A percentile compares a stretch with the other conserved stretches of the same genome.
Evolutionary conservation across 2,888 invertebrate genomes (phyloP).

Genomic region (Empis livida): DNA sequence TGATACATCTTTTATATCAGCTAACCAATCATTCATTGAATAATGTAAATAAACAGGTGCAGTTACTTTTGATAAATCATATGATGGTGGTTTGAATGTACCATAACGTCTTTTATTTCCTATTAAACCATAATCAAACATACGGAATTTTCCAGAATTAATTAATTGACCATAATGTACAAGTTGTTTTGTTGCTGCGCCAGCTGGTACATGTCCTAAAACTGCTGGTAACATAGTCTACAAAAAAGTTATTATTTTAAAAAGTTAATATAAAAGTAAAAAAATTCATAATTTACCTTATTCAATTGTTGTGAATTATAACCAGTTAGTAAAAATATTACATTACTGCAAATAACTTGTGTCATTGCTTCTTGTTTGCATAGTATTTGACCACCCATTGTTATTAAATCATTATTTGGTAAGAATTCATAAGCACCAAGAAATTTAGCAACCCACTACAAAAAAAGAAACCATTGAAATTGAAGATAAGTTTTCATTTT

Average conservation of each 20-base stretch:
- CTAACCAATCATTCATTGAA: constrained; percentile 45
- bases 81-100: constrained; percentile 25
- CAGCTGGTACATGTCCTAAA: constrained; percentile 41
- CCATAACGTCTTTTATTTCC: constrained; percentile 26
- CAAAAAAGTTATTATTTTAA: too few species aligned
- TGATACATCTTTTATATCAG: constrained; percentile 39
- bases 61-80: constrained; percentile 25
- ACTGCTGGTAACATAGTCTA: constrained; percentile 43
- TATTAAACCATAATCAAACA: constrained; percentile 26
- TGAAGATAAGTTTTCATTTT: too few species aligned
- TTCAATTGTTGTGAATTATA: constrained; percentile 44
- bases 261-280: too few species aligned
- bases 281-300: constrained; percentile 29
- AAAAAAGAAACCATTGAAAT: neutral
- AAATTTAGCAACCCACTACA: constrained; percentile 2
- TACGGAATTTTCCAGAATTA: constrained; percentile 21
- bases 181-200: constrained; percentile 42
- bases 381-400: constrained; percentile 35
- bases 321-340: constrained; percentile 48
- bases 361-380: constrained; percentile 40
- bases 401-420: constrained; percentile 39
- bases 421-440: constrained; percentile 40
- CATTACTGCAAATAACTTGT: constrained; percentile 43
- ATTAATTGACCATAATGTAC: constrained; percentile 42
- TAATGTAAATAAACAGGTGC: constrained; percentile 35